Conservation (phyloP, 2,113 vertebrate genomes). For the Hassar affinis region DNA sequence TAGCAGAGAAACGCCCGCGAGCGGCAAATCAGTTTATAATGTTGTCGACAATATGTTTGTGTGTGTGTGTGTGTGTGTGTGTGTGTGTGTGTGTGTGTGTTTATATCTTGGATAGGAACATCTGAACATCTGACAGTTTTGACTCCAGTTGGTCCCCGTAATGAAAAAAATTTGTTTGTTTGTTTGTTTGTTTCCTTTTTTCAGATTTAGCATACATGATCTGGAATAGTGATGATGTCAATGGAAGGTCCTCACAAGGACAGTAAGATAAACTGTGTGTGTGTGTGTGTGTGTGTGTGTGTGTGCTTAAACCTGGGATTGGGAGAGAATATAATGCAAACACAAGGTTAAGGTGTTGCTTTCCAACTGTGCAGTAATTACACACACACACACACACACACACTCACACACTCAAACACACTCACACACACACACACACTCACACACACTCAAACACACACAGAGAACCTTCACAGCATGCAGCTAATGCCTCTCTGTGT, state of each 20-base stretch:
- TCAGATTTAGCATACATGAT: too few relatives aligned
- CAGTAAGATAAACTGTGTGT: neutral
- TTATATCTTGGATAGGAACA: too few relatives aligned
- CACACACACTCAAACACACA: slow-evolving; percentile 17
- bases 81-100: slow-evolving; percentile 8
- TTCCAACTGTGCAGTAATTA: slow-evolving; percentile 26
- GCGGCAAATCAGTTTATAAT: neutral
- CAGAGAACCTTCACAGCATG: slow-evolving; percentile 10
- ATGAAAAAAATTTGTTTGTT: too few relatives aligned
- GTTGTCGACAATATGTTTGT: too few relatives aligned
- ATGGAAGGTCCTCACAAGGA: too few relatives aligned
- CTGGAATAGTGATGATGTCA: too few relatives aligned
- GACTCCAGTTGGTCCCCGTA: too few relatives aligned
- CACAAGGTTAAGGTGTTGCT: slow-evolving; percentile 20
- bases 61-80: neutral
- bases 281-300: slow-evolving; percentile 1
- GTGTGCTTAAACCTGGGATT: neutral
- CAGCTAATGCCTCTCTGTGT: slow-evolving; percentile 34
- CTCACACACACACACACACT: neutral
- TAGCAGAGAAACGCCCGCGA: neutral
- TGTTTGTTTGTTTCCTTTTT: too few relatives aligned
- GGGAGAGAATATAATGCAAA: slow-evolving; percentile 15
- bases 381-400: neutral
- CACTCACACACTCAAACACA: slow-evolving; percentile 19
- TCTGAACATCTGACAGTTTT: too few relatives aligned